Evolutionary conservation across 2,888 invertebrate species (phyloP).

Genomic region (Chouioia cunea): DNA sequence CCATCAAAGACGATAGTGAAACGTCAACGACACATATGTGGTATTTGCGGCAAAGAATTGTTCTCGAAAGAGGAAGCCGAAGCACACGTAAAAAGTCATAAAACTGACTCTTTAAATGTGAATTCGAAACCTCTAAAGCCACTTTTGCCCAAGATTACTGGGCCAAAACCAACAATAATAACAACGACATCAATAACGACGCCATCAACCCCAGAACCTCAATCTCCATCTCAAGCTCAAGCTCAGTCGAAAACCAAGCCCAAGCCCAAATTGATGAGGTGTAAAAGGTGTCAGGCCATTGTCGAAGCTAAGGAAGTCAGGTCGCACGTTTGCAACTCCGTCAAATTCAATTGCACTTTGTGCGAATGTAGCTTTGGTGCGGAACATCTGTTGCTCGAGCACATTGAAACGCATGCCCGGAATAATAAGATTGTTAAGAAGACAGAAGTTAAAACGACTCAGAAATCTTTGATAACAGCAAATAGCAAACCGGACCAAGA

Average conservation of each 20-base stretch:
- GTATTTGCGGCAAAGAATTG: slow-evolving; percentile 58
- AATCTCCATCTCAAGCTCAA: not conserved
- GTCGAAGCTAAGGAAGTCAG: slow-evolving; percentile 63
- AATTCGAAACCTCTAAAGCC: not conserved
- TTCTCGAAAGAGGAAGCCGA: slow-evolving; percentile 55
- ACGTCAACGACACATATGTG: slow-evolving; percentile 57
- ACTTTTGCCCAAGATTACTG: too few relatives aligned
- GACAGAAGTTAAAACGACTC: not conserved
- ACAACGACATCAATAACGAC: not conserved
- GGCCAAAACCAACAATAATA: not conserved
- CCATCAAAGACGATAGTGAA: slow-evolving; percentile 22
- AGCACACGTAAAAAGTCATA: slow-evolving; percentile 51
- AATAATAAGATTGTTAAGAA: not conserved
- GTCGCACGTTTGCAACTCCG: slow-evolving; percentile 57
- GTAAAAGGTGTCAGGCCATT: slow-evolving; percentile 64
- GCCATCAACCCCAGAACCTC: not conserved
- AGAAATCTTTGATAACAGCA: not conserved
- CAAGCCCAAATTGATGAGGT: slow-evolving; percentile 63
- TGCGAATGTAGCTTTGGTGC: slow-evolving; percentile 47
- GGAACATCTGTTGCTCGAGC: slow-evolving; percentile 46
- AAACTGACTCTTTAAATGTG: not conserved
- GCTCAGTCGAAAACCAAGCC: slow-evolving; percentile 15
- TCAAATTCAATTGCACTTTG: slow-evolving; percentile 43
- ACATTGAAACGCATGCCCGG: slow-evolving; percentile 44
- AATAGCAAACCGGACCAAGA: not conserved